Evolutionary conservation across 1,140 invertebrate genomes (phyloP), one percentile per base, ranked within the genome.

Genomic region (Nymphalis io): DNA sequence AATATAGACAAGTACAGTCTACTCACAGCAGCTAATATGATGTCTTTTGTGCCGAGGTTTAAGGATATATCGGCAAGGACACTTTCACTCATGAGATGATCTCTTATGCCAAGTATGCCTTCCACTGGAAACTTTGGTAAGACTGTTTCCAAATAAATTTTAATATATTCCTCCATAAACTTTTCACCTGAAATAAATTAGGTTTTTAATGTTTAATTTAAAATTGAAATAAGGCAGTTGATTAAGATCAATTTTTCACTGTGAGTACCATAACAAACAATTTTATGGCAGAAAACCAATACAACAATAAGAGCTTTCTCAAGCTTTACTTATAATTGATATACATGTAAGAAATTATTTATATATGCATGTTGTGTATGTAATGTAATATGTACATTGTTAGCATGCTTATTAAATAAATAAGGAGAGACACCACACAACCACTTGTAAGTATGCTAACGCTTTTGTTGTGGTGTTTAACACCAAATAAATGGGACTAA

Each of bases 11-110:
- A 15, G 4, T 3, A 21, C 5, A 60, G 46, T 68, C 53, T 78
- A 93, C 93, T 94, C 93, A 97, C 96, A 64, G 92, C 85, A 74
- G 93, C 93, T 59, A 97, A 92, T 76, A 98, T 95, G 8, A 98
- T 91, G 85, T 98, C 97, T 83, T 93, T 95, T 23, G 95, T 94
- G 18, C 98, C 98, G 74, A 99, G 91, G 77, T 96, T 93, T 8
- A 79, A 86, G 11, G 95, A 94, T 44, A 98, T 93, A 84, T 96
- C 85, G 10, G 95, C 93, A 8, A 98, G 81, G 33, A 94, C 93
- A 72, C 95, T 92, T 44, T 94, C 93, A 55, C 93, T 94, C 16
- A 94, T 89, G 40, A 98, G 92, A 85, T 95, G 94, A 21, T 95
- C 91, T 53, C 91, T 80, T 6, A 98, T 83, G 46, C 93, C 92